phyloP scores from a whole-genome alignment of 2,113 vertebrate species.

The Lasiurus borealis region DNA sequence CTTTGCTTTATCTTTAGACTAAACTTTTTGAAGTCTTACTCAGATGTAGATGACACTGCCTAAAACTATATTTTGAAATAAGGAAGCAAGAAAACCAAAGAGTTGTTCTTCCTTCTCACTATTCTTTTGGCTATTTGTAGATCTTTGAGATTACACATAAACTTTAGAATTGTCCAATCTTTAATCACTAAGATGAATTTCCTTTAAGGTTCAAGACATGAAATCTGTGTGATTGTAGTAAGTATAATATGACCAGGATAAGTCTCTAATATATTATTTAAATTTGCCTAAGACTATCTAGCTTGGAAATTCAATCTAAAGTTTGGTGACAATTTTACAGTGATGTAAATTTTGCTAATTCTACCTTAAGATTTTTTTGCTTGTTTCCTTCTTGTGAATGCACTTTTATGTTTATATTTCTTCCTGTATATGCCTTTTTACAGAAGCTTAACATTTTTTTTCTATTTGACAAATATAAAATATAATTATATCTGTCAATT shows the following conservation, averaged over 20 bases:
- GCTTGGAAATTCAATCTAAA: background rate
- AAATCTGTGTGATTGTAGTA: background rate
- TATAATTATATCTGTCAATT: background rate
- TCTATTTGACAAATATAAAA: background rate
- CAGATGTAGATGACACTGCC: background rate
- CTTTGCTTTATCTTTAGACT: background rate
- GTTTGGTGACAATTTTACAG: background rate
- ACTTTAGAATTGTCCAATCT: background rate
- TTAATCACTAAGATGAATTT: background rate
- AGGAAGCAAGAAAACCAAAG: background rate
- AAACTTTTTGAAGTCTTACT: background rate
- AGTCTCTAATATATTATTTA: background rate
- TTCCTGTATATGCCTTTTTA: background rate
- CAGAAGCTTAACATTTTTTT: background rate
- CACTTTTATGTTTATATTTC: background rate
- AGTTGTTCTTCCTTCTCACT: background rate
- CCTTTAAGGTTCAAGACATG: background rate
- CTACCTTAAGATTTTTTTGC: background rate
- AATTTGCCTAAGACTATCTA: background rate
- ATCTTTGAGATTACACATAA: background rate
- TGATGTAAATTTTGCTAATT: background rate
- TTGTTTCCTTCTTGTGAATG: slow-evolving; percentile 3
- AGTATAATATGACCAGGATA: background rate
- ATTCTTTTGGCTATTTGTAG: background rate
- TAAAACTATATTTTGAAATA: background rate